These are phyloP conservation scores for Amitus sp. DNA, from an alignment of 2,888 invertebrate genomes.

Conservation along the genomic window DNA sequence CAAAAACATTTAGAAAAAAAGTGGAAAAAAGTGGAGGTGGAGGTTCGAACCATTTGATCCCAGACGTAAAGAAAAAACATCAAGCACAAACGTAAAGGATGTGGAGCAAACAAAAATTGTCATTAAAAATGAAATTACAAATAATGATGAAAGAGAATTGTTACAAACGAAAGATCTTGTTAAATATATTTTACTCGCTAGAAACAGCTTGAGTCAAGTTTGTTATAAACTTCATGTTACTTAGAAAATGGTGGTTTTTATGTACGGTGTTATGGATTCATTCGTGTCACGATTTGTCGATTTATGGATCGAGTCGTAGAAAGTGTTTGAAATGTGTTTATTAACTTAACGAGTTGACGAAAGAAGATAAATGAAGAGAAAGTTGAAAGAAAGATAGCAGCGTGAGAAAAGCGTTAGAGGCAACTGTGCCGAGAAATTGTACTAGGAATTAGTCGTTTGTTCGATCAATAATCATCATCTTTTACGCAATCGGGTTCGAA, in stretches of 20 bases:
- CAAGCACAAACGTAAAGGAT: too few relatives aligned
- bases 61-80: too few relatives aligned
- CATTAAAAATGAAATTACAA: too few relatives aligned
- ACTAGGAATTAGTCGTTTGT: too few relatives aligned
- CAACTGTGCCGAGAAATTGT: background rate
- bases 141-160: too few relatives aligned
- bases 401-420: background rate
- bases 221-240: background rate
- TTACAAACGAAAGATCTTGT: too few relatives aligned
- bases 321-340: background rate
- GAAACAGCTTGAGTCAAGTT: too few relatives aligned
- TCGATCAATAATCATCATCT: too few relatives aligned
- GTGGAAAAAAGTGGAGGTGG: background rate
- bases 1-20: background rate
- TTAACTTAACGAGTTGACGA: background rate
- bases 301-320: background rate
- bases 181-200: too few relatives aligned
- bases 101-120: too few relatives aligned
- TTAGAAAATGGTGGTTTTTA: background rate
- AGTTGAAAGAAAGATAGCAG: background rate
- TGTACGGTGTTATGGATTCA: background rate
- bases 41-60: background rate
- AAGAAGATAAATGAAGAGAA: background rate
- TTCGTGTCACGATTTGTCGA: background rate
- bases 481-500: too few relatives aligned